Evolutionary conservation across 2,797 vertebrate species (phyloP).

Genomic region (Sebastes iracundus): DNA sequence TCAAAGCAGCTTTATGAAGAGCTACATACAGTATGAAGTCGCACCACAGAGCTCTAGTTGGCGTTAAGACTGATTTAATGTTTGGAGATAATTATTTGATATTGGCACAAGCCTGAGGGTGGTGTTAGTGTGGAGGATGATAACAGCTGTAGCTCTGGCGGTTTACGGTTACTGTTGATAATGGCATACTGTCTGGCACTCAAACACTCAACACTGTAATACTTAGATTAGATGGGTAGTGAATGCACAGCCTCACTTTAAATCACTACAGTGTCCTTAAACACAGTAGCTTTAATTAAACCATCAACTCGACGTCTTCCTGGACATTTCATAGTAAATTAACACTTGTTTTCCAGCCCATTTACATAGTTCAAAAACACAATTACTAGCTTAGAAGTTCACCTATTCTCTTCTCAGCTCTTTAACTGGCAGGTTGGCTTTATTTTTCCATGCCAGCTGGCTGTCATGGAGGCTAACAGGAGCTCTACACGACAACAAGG

Average conservation of each 20-base stretch:
- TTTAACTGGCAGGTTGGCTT: background rate
- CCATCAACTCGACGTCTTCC: background rate
- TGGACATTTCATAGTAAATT: background rate
- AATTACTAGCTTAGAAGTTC: background rate
- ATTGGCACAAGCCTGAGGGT: background rate
- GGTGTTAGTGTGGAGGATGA: slow-evolving; percentile 9
- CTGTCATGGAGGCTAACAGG: background rate
- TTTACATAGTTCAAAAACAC: background rate
- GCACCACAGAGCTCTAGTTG: background rate
- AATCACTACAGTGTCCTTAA: background rate
- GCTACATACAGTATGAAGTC: background rate
- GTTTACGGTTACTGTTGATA: slow-evolving; percentile 23
- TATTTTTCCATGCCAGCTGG: background rate
- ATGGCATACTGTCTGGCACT: background rate
- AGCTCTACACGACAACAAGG: background rate
- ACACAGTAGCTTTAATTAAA: background rate
- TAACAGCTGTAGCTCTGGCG: background rate
- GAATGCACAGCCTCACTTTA: background rate
- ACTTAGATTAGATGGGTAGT: background rate
- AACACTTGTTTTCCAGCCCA: background rate
- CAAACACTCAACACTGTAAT: background rate
- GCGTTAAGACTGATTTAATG: background rate
- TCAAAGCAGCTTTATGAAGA: slow-evolving; percentile 26
- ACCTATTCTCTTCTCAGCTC: background rate
- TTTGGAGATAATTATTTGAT: slow-evolving; percentile 22